Evolutionary conservation across 37 sponge, comb jelly and placozoan genomes (phyloP).

Genomic region (Axinella damicornis): DNA sequence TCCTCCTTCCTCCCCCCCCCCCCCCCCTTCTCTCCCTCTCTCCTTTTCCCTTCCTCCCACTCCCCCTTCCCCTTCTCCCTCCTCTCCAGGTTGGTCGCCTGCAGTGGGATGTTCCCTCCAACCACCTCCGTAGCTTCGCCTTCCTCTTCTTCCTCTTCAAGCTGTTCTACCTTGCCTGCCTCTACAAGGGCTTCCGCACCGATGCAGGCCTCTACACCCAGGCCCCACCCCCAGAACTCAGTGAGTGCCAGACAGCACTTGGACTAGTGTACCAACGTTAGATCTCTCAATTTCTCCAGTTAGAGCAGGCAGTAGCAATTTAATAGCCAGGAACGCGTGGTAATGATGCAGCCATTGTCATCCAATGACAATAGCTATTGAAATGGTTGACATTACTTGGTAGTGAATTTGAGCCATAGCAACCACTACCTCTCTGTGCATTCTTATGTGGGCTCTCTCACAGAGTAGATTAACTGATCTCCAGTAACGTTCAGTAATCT

Average conservation of each 20-base stretch:
- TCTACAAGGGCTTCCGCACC: constrained; percentile 76
- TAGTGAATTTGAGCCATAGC: too few relatives aligned
- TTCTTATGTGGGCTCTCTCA: too few relatives aligned
- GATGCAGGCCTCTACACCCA: constrained; percentile 57
- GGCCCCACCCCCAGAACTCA: constrained; percentile 48
- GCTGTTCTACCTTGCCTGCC: constrained; percentile 77
- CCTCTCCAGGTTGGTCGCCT: constrained; percentile 63
- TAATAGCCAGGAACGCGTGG: too few relatives aligned
- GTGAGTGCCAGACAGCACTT: constrained; percentile 8
- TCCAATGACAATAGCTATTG: too few relatives aligned
- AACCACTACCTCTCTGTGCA: too few relatives aligned
- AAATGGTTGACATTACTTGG: too few relatives aligned
- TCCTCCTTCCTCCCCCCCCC: background rate
- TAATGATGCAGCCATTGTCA: too few relatives aligned
- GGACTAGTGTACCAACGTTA: too few relatives aligned
- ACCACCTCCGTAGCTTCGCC: constrained; percentile 79
- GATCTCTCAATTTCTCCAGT: too few relatives aligned
- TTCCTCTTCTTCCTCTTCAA: constrained; percentile 90
- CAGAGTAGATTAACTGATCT: too few relatives aligned
- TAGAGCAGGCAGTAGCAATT: too few relatives aligned
- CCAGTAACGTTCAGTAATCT: too few relatives aligned
- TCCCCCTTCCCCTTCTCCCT: constrained; percentile 14
- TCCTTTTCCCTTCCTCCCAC: background rate
- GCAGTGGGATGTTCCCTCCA: constrained; percentile 71
- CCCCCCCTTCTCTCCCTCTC: background rate